Base-by-base conservation (phyloP, 2,113 vertebrate genomes). In the Rhabdornis inornatus region DNA sequence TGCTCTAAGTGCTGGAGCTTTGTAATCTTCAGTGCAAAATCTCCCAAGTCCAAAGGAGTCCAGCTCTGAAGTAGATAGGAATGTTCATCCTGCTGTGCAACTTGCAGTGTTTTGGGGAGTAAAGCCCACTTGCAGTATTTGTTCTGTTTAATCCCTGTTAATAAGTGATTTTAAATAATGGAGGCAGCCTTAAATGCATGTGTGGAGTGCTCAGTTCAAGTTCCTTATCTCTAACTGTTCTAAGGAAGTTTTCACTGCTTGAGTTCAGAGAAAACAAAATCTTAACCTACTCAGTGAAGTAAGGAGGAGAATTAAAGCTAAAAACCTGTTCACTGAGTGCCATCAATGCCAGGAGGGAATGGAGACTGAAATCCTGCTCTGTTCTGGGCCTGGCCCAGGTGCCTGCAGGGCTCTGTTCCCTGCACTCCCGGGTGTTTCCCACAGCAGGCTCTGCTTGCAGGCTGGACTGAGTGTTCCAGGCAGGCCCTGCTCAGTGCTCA, bases 401-500 rank as follows among this genome's bases (percentile, higher is more conserved):
- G 13, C 47, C 47, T 25, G 49, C 24, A 27, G 49, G 42, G 49
- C 14, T 50, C 49, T 27, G 25, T 27, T 16, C 5, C 47, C 47
- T 24, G 47, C 47, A 49, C 47, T 4, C 42, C 42, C 15, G 15
- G 42, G 13, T 16, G 16, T 7, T 42, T 42, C 25, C 22, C 9
- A 5, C 6, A 2, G 13, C 3, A 2, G 33, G 9, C 6, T 35
- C 31, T 44, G 7, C 3, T 44, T 76, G 44, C 24, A 31, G 27
- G 5, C 6, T 12, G 7, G 15, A 1, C 28, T 15, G n/a, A 2
- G 19, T 2, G 9, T 23, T 7, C 0, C 4, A 8, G 27, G 9
- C 17, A 33, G 40, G 21, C 18, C 2, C 3, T 39, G 21, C 17
- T 69, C 39, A 13, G 10, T 45, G 45, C 13, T 23, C 56, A 17